Conservation (phyloP, 2,888 invertebrate species). For the Pachliopta kotzebuea region DNA sequence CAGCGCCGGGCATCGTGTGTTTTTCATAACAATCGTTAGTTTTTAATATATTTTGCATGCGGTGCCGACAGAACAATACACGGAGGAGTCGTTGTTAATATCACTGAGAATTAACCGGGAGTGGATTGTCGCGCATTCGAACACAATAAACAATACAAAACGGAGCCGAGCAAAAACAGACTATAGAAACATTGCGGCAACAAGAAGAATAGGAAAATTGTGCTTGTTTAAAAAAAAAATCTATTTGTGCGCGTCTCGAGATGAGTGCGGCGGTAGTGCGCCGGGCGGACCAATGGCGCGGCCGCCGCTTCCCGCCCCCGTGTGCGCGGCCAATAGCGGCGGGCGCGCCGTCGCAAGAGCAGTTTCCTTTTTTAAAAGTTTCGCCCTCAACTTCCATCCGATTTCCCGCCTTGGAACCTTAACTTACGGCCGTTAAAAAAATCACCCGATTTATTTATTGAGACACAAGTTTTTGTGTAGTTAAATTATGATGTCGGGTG, state of each 20-base stretch:
- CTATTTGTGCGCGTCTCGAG: constrained; percentile 76
- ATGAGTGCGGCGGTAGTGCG: constrained; percentile 72
- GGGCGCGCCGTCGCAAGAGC: constrained; percentile 62
- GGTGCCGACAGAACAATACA: constrained; percentile 59
- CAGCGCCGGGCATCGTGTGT: constrained; percentile 53
- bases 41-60: constrained; percentile 71
- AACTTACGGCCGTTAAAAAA: constrained; percentile 73
- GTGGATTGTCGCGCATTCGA: constrained; percentile 72
- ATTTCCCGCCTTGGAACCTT: constrained; percentile 76
- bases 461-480: constrained; percentile 65
- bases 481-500: constrained; percentile 73
- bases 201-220: constrained; percentile 81
- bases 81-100: constrained; percentile 64
- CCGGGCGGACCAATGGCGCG: constrained; percentile 64
- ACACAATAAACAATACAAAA: constrained; percentile 78
- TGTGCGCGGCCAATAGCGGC: constrained; percentile 61
- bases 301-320: constrained; percentile 66
- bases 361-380: constrained; percentile 80
- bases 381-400: constrained; percentile 77
- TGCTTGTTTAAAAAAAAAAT: constrained; percentile 77
- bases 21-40: constrained; percentile 68
- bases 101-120: constrained; percentile 75
- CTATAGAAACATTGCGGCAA: constrained; percentile 72
- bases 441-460: constrained; percentile 72
- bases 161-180: constrained; percentile 73